phyloP scores from a whole-genome alignment of 2,888 invertebrate genomes.

The Drosophila barbarae region DNA sequence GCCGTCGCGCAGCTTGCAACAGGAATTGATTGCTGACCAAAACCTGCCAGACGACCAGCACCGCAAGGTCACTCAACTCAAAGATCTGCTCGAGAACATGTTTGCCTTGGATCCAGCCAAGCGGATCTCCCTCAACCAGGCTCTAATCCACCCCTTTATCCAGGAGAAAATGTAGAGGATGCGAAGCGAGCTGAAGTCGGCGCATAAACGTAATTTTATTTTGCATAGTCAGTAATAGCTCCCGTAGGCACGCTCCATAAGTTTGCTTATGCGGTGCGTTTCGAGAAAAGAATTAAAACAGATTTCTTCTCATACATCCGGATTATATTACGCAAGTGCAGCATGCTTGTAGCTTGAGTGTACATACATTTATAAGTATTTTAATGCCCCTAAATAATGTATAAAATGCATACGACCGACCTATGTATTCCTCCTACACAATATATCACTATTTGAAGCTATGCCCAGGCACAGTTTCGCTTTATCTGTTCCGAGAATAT shows the following conservation, averaged over 20 bases:
- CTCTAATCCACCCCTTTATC: constrained; percentile 96
- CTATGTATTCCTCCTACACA: constrained; percentile 15
- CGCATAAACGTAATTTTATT: constrained; percentile 63
- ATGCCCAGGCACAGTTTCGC: constrained; percentile 7
- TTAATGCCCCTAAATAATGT: constrained; percentile 13
- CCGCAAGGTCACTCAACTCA: constrained; percentile 94
- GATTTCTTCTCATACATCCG: constrained; percentile 15
- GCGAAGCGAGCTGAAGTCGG: constrained; percentile 7
- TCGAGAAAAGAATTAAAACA: constrained; percentile 29
- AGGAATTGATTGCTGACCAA: constrained; percentile 93
- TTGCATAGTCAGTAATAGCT: constrained; percentile 56
- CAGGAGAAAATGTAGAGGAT: constrained; percentile 91
- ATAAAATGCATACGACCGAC: constrained; percentile 38
- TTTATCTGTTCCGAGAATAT: constrained; percentile 1
- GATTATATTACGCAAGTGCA: constrained; percentile 36
- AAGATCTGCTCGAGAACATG: constrained; percentile 94
- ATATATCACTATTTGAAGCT: constrained; percentile 14
- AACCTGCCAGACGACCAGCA: constrained; percentile 92
- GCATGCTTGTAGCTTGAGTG: constrained; percentile 27
- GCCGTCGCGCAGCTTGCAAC: constrained; percentile 90
- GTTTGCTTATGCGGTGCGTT: constrained; percentile 25
- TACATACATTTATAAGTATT: constrained; percentile 26
- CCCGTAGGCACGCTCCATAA: too few species aligned
- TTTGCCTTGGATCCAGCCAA: constrained; percentile 95
- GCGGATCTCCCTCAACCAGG: constrained; percentile 95